Evolutionary conservation across 2,113 vertebrate species (phyloP).

Genomic region (Synodontis membranacea): DNA sequence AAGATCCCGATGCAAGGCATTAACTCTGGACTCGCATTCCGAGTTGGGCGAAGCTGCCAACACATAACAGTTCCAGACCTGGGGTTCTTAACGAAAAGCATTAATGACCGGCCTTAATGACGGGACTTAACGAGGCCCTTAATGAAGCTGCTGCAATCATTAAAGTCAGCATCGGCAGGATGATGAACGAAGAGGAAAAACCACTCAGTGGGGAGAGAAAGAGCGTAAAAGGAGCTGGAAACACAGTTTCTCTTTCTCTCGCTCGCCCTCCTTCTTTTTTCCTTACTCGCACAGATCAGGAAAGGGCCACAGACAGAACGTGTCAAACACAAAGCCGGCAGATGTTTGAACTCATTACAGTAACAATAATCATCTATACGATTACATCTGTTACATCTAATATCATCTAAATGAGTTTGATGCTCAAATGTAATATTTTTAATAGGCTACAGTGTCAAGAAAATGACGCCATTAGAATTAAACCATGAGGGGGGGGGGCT

Average conservation of each 20-base stretch:
- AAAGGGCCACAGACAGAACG: background rate
- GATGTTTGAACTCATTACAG: constrained; percentile 41
- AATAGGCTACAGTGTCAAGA: background rate
- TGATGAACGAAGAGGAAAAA: constrained; percentile 68
- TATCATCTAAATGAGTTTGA: constrained; percentile 17
- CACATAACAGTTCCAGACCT: constrained; percentile 59
- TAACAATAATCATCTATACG: constrained; percentile 30
- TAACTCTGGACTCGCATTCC: constrained; percentile 36
- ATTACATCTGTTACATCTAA: constrained; percentile 35
- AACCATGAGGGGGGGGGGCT: background rate
- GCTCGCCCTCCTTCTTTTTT: constrained; percentile 10
- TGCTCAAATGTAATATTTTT: constrained; percentile 35
- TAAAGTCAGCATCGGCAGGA: constrained; percentile 62
- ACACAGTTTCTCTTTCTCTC: constrained; percentile 12
- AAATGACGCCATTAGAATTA: constrained; percentile 36
- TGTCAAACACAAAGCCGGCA: constrained; percentile 12
- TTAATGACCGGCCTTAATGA: constrained; percentile 73
- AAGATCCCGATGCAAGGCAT: constrained; percentile 23
- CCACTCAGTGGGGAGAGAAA: constrained; percentile 34
- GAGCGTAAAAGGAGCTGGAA: constrained; percentile 61
- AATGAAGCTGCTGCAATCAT: constrained; percentile 76
- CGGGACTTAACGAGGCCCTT: constrained; percentile 75
- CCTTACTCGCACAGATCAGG: constrained; percentile 21
- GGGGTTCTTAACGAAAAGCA: constrained; percentile 66
- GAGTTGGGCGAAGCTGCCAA: constrained; percentile 64